These are phyloP conservation scores for Crocidura indochinensis DNA, from an alignment of 2,797 vertebrate genomes.

Conservation along the genomic window DNA sequence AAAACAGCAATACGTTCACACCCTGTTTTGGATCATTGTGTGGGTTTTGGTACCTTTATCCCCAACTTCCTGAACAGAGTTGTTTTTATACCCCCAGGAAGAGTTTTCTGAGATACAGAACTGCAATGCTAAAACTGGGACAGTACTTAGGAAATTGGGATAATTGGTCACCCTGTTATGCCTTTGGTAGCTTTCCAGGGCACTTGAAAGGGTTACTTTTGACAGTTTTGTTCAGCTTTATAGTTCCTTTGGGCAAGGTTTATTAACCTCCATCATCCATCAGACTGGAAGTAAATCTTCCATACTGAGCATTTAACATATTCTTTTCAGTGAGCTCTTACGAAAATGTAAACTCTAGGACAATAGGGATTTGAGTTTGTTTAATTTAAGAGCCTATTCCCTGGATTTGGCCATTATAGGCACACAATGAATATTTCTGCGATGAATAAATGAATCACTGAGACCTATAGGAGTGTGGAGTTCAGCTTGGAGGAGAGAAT, in stretches of 20 bases:
- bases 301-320: not conserved
- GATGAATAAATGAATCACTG: slow-evolving; percentile 58
- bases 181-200: not conserved
- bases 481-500: not conserved
- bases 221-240: slow-evolving; percentile 38
- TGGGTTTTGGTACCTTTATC: not conserved
- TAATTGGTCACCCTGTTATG: not conserved
- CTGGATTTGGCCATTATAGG: slow-evolving; percentile 12
- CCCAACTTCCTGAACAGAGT: not conserved
- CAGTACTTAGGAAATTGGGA: slow-evolving; percentile 28
- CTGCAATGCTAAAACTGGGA: not conserved
- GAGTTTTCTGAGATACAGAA: slow-evolving; percentile 8
- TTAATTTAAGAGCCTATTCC: slow-evolving; percentile 22
- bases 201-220: slow-evolving; percentile 7
- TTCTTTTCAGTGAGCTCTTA: slow-evolving; percentile 51
- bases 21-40: not conserved
- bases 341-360: slow-evolving; percentile 55
- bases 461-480: slow-evolving; percentile 11
- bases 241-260: slow-evolving; percentile 22
- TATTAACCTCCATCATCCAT: slow-evolving; percentile 45
- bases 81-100: not conserved
- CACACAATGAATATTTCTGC: slow-evolving; percentile 40
- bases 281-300: slow-evolving; percentile 17
- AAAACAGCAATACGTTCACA: slow-evolving; percentile 36
- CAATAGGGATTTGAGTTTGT: slow-evolving; percentile 31